Conservation (phyloP, 2,888 invertebrate genomes). For the Heliothis peltigera region DNA sequence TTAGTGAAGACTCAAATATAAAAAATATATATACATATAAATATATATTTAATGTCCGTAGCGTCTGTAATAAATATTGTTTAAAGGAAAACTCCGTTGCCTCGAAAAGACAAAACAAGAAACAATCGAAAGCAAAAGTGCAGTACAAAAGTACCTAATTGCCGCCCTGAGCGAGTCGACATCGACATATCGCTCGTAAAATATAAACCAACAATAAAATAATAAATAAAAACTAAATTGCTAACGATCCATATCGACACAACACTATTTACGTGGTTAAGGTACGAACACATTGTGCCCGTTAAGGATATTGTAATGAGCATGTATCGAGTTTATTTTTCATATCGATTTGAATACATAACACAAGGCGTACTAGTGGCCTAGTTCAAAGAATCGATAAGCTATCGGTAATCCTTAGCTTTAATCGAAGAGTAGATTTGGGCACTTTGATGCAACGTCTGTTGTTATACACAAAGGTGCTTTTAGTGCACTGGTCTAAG, state of each 20-base stretch:
- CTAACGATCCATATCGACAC: conserved; percentile 77
- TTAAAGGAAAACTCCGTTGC: conserved; percentile 2
- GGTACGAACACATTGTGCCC: conserved; percentile 12
- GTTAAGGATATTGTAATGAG: conserved; percentile 3
- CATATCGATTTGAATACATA: not conserved
- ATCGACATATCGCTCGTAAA: conserved; percentile 49
- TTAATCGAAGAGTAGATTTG: not conserved
- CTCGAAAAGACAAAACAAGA: conserved; percentile 2
- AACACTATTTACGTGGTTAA: conserved; percentile 76
- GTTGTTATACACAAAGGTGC: not conserved
- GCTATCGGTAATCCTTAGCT: not conserved
- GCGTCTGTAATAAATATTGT: conserved; percentile 19
- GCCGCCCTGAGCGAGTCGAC: conserved; percentile 36
- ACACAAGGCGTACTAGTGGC: not conserved
- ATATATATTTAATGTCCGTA: conserved; percentile 20
- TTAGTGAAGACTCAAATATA: not conserved
- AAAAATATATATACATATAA: too few species aligned
- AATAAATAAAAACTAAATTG: conserved; percentile 71
- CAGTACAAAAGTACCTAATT: too few species aligned
- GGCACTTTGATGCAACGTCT: not conserved
- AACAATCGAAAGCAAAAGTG: conserved; percentile 9
- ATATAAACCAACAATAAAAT: conserved; percentile 43
- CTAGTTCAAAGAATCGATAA: not conserved
- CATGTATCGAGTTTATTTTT: conserved; percentile 2
- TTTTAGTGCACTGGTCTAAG: too few species aligned